Base-by-base conservation (phyloP, 2,797 vertebrate species). In the Hoplostethus atlanticus region DNA sequence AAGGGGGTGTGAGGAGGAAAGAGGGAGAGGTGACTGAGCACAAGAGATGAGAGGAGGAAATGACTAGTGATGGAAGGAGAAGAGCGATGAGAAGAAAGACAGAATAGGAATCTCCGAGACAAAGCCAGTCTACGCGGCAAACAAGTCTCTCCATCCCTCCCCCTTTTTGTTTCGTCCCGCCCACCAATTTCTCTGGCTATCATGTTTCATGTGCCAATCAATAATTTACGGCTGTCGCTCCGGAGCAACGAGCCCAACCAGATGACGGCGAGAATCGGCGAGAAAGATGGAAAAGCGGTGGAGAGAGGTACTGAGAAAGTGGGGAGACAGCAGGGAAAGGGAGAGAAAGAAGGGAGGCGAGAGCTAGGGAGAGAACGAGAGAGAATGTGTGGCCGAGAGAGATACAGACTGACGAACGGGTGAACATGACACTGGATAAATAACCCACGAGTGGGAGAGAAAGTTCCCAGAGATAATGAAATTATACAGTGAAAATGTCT, bases 121-220 rank as follows among this genome's bases (percentile, higher is more conserved):
- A 73, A 75, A 81, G 84, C 65, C 76, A 79, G 78, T 77, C 69
- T 83, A 79, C 72, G 60, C 62, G 47, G 62, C 56, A 58, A 79
- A 63, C 55, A 46, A 47, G 28, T 53, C 58, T 55, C 38, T 64
- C 38, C 48, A n/a, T 46, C 44, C 44, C 51, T 64, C 71, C 51
- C 31, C 58, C 12, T 71, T 65, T 79, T 3, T 16, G 21, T 66
- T 78, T 51, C 34, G 36, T 44, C 75, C 55, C 57, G 50, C 75
- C 56, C 72, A 51, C 64, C 58, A 65, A 70, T 68, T 84, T 85
- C 76, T 77, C 58, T 71, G 69, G 79, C 73, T 89, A 92, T 92
- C 90, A 87, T 87, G 87, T 92, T 92, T 90, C 89, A 68, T 75
- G 58, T 87, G 86, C 76, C 82, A 87, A 90, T 92, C 91, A 93